Percentiles rank a stretch among this genome's conserved stretches.
These are phyloP conservation scores for Bucco capensis DNA, from an alignment of 2,113 vertebrate genomes.

Conservation along the genomic window DNA sequence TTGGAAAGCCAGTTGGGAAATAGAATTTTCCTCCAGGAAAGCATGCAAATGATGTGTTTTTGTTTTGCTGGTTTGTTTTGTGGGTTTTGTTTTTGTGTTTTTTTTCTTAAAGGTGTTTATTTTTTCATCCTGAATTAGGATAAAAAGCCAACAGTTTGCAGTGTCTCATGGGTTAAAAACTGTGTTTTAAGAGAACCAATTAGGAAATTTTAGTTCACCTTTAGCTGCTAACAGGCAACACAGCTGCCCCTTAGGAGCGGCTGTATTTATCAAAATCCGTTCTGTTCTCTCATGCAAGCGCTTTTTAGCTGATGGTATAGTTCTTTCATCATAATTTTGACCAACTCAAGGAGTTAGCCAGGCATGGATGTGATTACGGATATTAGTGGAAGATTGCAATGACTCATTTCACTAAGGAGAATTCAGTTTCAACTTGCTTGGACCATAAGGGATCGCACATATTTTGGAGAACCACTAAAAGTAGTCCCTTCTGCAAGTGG, in stretches of 20 bases:
- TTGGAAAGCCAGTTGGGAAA: not conserved
- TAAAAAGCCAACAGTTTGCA: not conserved
- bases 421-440: not conserved
- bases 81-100: too few relatives aligned
- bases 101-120: not conserved
- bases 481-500: fast-evolving
- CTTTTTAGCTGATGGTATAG: not conserved
- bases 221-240: not conserved
- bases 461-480: not conserved
- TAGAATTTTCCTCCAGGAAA: not conserved
- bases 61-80: not conserved
- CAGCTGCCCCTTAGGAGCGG: not conserved
- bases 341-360: not conserved
- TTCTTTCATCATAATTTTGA: not conserved
- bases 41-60: not conserved
- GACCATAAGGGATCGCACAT: not conserved
- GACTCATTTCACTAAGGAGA: not conserved
- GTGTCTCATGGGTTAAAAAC: not conserved
- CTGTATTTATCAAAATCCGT: not conserved
- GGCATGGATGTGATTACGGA: not conserved
- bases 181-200: not conserved
- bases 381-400: not conserved
- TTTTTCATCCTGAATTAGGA: not conserved
- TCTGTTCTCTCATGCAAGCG: not conserved
- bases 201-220: not conserved